Base-by-base conservation (phyloP, 2,888 invertebrate species). In the Schizotus pectinicornis region DNA sequence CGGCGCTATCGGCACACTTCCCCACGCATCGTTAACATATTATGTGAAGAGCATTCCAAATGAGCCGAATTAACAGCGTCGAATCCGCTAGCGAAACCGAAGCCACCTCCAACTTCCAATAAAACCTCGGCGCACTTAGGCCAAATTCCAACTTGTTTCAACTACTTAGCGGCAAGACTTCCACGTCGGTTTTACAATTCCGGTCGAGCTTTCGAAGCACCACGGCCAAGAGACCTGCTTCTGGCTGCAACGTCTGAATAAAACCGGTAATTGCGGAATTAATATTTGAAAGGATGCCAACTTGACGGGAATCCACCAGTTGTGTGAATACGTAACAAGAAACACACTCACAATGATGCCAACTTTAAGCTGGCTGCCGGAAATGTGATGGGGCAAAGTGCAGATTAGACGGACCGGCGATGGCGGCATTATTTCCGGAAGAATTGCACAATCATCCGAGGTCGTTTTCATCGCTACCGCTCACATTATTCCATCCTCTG, bases 221-320 rank as follows among this genome's bases (percentile, higher is more conserved):
- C 34, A 14, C 32, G 45, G 34, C 9, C 11, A 5, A 30, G 42
- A 42, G 30, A 7, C 30, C 11, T 7, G 30, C 12, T 30, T 42
- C 30, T 42, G 32, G 11, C 41, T 50, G 32, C 45, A 49, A 51
- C 53, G 45, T 34, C 53, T 52, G 76, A 77, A 78, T 77, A 74
- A 76, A 75, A 75, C 78, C 77, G 75, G 79, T 79, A 78, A 79
- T 79, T 79, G 79, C 76, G 71, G 75, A 78, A 78, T 80, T 79
- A 79, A 79, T 80, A 79, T 78, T 79, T 79, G 77, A 79, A 75
- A 74, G 72, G 71, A 70, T 72, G 74, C 73, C 71, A 70, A 69
- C 54, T 63, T 59, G 58, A 53, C 56, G 61, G 54, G 51, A 57
- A 61, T 54, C 57, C 55, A 55, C 56, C 55, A 58, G 54, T 59